Evolutionary conservation across 1,140 invertebrate species (phyloP).

Genomic region (Formica selysi): DNA sequence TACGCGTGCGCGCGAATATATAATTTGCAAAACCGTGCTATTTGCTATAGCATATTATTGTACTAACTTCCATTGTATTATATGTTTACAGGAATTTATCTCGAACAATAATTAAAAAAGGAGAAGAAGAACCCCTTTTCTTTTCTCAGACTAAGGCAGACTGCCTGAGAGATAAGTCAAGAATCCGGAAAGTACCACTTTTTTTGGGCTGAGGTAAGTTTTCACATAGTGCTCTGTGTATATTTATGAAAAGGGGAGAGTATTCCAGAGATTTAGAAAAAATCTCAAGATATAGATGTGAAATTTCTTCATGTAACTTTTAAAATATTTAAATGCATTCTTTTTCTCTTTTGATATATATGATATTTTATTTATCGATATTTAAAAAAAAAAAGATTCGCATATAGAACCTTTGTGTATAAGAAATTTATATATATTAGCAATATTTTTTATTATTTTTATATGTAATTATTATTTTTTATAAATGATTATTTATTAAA

Average conservation of each 20-base stretch:
- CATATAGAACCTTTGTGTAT: not conserved
- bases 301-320: not conserved
- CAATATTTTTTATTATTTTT: not conserved
- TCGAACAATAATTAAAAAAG: conserved; percentile 10
- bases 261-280: not conserved
- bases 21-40: conserved; percentile 64
- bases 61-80: conserved; percentile 29
- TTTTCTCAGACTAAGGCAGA: not conserved
- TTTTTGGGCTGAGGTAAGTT: conserved; percentile 7
- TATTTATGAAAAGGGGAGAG: not conserved
- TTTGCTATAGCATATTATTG: conserved; percentile 42
- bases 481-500: not conserved
- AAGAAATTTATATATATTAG: not conserved
- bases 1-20: too few species aligned
- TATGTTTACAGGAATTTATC: conserved; percentile 32
- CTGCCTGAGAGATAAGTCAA: conserved; percentile 6
- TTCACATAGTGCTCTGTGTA: not conserved
- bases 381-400: not conserved
- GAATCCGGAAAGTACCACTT: not conserved
- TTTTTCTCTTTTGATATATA: not conserved
- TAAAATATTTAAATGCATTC: not conserved
- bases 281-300: not conserved
- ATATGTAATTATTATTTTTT: not conserved
- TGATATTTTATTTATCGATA: not conserved
- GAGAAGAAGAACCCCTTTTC: not conserved